Conservation (phyloP, 2,113 vertebrate species). For the Peucedramus taeniatus region DNA sequence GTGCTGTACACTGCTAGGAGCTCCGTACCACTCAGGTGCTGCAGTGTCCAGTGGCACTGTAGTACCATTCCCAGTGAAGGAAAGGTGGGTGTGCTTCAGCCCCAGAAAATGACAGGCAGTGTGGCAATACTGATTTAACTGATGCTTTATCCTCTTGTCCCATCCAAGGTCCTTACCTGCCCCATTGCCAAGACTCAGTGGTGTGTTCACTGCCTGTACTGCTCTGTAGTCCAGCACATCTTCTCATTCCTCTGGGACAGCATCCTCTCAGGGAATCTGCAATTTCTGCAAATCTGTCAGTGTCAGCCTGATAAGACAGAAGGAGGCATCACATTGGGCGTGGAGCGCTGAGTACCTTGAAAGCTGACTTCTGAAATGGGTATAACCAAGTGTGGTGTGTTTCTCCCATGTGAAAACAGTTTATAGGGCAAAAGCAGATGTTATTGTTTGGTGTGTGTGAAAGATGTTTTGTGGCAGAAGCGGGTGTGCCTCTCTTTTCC, state of each 20-base stretch:
- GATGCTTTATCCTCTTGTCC: background rate
- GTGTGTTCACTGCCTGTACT: background rate
- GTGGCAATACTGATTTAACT: background rate
- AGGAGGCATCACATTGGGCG: rapidly evolving
- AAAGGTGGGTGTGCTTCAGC: background rate
- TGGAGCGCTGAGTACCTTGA: background rate
- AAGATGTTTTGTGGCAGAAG: background rate
- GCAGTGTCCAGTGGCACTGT: background rate
- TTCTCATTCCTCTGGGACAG: background rate
- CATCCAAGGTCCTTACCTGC: background rate
- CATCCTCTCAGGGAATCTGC: background rate
- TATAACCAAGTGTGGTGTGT: background rate
- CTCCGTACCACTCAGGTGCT: background rate
- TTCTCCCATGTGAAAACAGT: background rate
- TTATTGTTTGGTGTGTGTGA: background rate
- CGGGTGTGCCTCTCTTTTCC: background rate
- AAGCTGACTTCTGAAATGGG: background rate
- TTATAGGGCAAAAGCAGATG: background rate
- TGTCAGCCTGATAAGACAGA: background rate
- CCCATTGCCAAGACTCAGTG: background rate
- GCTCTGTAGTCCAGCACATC: background rate
- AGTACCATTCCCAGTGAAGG: background rate
- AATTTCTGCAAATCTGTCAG: background rate
- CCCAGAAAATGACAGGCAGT: background rate
- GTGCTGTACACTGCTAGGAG: background rate